Base-by-base conservation (phyloP, 2,888 invertebrate genomes). In the Clostera curtula region DNA sequence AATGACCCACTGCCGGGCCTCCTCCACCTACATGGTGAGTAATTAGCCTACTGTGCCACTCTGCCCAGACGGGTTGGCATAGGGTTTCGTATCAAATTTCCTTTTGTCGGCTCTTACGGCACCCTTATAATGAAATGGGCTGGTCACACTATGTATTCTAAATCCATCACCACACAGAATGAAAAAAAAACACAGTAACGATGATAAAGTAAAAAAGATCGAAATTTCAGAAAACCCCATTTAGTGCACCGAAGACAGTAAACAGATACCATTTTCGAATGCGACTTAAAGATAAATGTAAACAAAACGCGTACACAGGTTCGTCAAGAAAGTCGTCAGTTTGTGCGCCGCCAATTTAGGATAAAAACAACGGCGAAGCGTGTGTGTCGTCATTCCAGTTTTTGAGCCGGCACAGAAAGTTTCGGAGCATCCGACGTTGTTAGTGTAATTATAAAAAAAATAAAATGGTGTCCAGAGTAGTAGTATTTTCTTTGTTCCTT, bases 341-440 rank as follows among this genome's bases (percentile, higher is more conserved):
- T 40, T 65, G 55, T 34, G 29, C 32, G 7, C 45, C 13, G 57
- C 56, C 55, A 43, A 52, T 41, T 47, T 38, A 30, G 52, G 58
- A 77, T 77, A 77, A 69, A 77, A 74, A 69, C 72, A 69, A 58
- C 51, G 44, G 44, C 36, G 35, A 25, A 46, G 29, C 36, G 43
- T 34, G 29, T 18, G 24, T 35, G 24, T 25, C 43, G 57, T 42
- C 77, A 77, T 75, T 77, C 58, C 56, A 34, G 42, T 34, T 41
- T 34, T 33, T 15, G 35, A 48, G 37, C 48, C 49, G 40, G 32
- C 27, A 44, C 37, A 29, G 24, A 36, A 33, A 47, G 48, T 36
- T 33, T 40, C 32, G 35, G 43, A 51, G 29, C n/a, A n/a, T 38
- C 41, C 42, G 26, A 34, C 25, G 32, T 34, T 34, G 26, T 18